Conservation (phyloP, 2,113 vertebrate genomes). For the Prolemur simus region DNA sequence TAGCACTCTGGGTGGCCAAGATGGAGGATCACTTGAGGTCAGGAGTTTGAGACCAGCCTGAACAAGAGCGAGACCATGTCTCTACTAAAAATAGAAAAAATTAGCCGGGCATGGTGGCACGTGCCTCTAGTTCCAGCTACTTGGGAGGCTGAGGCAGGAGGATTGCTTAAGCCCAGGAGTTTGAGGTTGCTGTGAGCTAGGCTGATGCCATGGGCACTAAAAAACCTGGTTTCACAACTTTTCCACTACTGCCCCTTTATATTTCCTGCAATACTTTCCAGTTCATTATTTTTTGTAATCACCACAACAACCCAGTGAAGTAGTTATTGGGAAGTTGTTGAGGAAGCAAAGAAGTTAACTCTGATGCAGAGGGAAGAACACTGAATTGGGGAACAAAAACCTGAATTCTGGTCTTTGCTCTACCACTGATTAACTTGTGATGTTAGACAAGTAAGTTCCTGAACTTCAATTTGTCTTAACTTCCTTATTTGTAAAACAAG, state of each 20-base stretch:
- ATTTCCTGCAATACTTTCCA: neutral
- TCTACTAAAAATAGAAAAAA: too few species aligned
- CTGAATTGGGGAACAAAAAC: neutral
- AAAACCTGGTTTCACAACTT: neutral
- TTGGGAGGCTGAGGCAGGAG: too few species aligned
- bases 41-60: too few species aligned
- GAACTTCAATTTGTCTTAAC: neutral
- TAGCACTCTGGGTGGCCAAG: too few species aligned
- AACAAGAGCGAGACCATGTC: too few species aligned
- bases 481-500: conserved; percentile 21
- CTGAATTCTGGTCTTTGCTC: neutral
- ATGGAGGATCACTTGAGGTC: too few species aligned
- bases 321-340: neutral
- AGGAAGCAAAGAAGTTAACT: neutral
- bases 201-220: too few species aligned
- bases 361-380: neutral
- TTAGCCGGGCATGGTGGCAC: too few species aligned
- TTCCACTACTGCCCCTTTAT: neutral
- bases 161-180: too few species aligned
- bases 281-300: neutral
- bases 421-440: neutral
- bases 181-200: too few species aligned
- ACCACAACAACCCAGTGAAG: neutral
- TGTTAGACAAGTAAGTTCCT: neutral
- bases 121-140: too few species aligned